Evolutionary conservation across 2,797 vertebrate species (phyloP).

Genomic region (Sternotherus odoratus): DNA sequence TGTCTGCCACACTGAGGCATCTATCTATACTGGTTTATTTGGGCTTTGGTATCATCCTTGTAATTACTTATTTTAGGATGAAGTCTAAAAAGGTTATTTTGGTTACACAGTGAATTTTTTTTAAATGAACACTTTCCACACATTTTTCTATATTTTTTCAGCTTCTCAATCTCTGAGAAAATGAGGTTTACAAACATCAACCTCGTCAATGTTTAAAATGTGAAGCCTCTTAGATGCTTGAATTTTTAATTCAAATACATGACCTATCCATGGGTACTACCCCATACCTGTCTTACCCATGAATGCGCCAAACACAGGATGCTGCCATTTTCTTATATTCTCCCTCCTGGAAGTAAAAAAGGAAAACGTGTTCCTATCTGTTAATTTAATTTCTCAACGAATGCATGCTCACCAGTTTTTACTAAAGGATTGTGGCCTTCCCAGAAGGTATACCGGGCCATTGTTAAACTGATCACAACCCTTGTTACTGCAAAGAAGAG

Average conservation of each 20-base stretch:
- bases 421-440: not conserved
- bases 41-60: not conserved
- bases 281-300: not conserved
- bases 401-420: not conserved
- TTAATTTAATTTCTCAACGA: not conserved
- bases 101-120: not conserved
- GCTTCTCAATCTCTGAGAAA: not conserved
- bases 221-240: not conserved
- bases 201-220: not conserved
- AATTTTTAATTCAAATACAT: slow-evolving; percentile 12
- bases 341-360: not conserved
- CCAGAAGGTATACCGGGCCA: not conserved
- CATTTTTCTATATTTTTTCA: not conserved
- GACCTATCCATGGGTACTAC: not conserved
- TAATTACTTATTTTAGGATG: not conserved
- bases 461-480: slow-evolving; percentile 7
- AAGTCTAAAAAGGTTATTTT: not conserved
- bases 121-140: not conserved
- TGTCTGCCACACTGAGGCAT: not conserved
- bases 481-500: not conserved
- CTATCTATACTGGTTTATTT: not conserved
- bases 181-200: slow-evolving; percentile 1
- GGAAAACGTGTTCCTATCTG: not conserved
- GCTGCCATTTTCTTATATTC: not conserved
- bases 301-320: not conserved